Evolutionary conservation across 2,888 invertebrate genomes (phyloP).

Genomic region (Antheraea assamensis): DNA sequence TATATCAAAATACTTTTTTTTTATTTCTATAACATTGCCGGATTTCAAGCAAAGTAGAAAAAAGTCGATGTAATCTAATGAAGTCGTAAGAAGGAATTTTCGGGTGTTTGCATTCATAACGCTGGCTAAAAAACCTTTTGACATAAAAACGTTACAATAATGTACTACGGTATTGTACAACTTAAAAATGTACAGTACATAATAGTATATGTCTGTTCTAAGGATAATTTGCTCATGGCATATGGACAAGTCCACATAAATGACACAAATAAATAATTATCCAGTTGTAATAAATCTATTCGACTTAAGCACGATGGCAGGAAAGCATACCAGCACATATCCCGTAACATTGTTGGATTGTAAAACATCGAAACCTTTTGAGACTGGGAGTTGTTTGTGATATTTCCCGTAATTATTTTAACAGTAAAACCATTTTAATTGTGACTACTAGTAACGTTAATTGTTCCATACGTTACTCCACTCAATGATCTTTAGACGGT

Average conservation of each 20-base stretch:
- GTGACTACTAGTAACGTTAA: conserved; percentile 48
- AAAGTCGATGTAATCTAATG: too few species aligned
- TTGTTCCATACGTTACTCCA: conserved; percentile 41
- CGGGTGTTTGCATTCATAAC: too few species aligned
- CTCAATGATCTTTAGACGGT: conserved; percentile 36
- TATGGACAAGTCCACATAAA: neutral
- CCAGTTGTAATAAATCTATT: neutral
- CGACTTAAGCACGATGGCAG: conserved; percentile 42
- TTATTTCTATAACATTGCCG: too few species aligned
- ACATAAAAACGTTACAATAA: too few species aligned
- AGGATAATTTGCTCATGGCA: too few species aligned
- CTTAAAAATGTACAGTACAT: too few species aligned
- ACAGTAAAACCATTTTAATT: conserved; percentile 64
- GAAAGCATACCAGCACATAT: conserved; percentile 58
- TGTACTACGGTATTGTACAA: too few species aligned
- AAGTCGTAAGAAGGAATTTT: too few species aligned
- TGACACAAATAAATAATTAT: neutral
- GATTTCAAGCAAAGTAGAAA: too few species aligned
- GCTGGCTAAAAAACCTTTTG: too few species aligned
- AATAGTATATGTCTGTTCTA: too few species aligned
- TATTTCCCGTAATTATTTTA: conserved; percentile 74
- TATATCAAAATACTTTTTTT: too few species aligned
- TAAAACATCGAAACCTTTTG: conserved; percentile 38
- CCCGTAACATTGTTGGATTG: conserved; percentile 44
- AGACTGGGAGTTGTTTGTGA: conserved; percentile 59